Percentiles rank a stretch among this genome's conserved stretches.
Conservation (phyloP, 2,113 vertebrate genomes). For the Heteronetta atricapilla region DNA sequence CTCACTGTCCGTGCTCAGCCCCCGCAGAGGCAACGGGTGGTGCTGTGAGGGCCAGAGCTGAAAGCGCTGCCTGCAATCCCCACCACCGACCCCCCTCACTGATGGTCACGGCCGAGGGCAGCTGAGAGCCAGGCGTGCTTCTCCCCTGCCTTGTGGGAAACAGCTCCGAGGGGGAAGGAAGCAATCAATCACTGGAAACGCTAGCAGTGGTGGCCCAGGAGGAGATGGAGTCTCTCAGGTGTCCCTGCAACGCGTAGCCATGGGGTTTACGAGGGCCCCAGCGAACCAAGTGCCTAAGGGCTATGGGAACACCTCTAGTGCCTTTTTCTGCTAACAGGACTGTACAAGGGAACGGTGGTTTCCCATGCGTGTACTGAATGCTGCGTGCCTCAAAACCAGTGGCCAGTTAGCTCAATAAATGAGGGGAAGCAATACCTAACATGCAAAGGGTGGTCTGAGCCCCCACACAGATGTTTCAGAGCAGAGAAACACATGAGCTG, state of each 20-base stretch:
- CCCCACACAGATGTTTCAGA: background rate
- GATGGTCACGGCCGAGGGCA: background rate
- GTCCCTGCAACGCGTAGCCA: rapidly evolving
- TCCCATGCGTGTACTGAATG: rapidly evolving
- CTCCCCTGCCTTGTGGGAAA: background rate
- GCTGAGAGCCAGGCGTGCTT: background rate
- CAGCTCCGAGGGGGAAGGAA: background rate
- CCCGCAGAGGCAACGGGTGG: background rate
- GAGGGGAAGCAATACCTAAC: background rate
- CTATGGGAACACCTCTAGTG: background rate
- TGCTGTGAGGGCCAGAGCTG: background rate
- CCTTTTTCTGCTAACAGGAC: background rate
- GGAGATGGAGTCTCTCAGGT: background rate
- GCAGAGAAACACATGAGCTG: background rate
- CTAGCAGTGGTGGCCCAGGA: background rate
- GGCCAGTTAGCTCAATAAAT: rapidly evolving
- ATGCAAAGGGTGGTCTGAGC: background rate
- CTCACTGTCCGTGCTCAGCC: background rate
- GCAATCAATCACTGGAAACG: background rate
- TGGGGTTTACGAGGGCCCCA: background rate
- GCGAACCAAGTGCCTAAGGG: background rate
- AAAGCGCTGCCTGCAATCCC: background rate
- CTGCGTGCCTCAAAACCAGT: background rate
- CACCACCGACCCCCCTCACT: background rate
- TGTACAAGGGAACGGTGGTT: background rate